phyloP scores from a whole-genome alignment of 2,113 vertebrate species.

The Chrysochloris asiatica region DNA sequence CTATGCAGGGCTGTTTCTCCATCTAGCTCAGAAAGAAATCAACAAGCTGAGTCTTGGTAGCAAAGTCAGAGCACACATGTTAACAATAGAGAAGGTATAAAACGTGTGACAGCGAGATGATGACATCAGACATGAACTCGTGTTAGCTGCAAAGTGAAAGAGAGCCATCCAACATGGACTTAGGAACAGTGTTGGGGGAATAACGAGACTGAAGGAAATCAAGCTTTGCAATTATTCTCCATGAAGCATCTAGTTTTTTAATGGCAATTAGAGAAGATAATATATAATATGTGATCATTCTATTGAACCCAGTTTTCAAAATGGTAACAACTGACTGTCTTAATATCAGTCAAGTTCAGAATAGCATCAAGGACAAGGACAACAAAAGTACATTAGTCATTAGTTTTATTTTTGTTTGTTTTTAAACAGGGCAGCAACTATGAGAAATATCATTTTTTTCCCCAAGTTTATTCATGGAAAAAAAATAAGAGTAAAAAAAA shows the following conservation, averaged over 20 bases:
- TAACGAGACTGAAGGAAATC: not conserved
- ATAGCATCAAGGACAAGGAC: not conserved
- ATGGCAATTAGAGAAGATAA: conserved; percentile 47
- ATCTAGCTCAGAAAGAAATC: conserved; percentile 39
- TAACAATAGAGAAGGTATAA: not conserved
- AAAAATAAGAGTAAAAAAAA: not conserved
- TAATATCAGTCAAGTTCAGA: conserved; percentile 41
- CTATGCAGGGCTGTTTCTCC: not conserved
- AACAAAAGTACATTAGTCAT: not conserved
- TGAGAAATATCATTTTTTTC: conserved; percentile 14
- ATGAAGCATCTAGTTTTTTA: conserved; percentile 21
- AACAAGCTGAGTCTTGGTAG: conserved; percentile 39
- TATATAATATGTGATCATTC: conserved; percentile 4
- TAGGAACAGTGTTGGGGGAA: conserved; percentile 21
- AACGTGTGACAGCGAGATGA: not conserved
- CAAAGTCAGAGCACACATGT: conserved; percentile 39
- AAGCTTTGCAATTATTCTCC: conserved; percentile 38
- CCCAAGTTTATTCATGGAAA: not conserved
- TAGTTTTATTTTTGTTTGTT: not conserved
- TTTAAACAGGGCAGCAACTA: not conserved
- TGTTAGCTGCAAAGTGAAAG: conserved; percentile 24
- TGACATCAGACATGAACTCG: conserved; percentile 19
- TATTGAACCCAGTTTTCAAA: conserved; percentile 61
- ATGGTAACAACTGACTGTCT: conserved; percentile 11
- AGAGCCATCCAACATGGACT: not conserved